Conservation (phyloP, 2,888 invertebrate genomes). For the Orthosia incerta region DNA sequence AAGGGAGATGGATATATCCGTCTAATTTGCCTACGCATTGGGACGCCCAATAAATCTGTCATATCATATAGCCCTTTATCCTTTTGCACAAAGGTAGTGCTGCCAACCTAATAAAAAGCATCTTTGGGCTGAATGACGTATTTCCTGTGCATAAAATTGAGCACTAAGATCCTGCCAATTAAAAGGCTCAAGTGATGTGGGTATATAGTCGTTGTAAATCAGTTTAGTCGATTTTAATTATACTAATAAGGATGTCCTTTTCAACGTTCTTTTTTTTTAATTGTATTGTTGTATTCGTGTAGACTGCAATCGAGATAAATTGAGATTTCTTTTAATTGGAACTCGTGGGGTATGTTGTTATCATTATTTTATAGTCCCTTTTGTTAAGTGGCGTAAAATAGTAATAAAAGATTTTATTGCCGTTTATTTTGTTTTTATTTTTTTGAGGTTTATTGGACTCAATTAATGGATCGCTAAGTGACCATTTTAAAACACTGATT, state of each 20-base stretch:
- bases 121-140: conserved; percentile 82
- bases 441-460: conserved; percentile 26
- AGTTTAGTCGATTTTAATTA: conserved; percentile 83
- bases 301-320: conserved; percentile 63
- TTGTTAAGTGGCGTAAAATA: conserved; percentile 43
- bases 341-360: conserved; percentile 41
- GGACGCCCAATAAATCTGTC: conserved; percentile 87
- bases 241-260: conserved; percentile 83
- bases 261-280: conserved; percentile 67
- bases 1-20: conserved; percentile 88
- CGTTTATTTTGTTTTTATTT: conserved; percentile 16
- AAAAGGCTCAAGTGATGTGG: conserved; percentile 82
- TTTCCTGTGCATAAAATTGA: conserved; percentile 80
- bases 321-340: conserved; percentile 64
- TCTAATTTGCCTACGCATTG: conserved; percentile 87
- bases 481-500: neutral
- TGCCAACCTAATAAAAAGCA: conserved; percentile 84
- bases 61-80: conserved; percentile 86
- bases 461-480: conserved; percentile 16
- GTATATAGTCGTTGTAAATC: conserved; percentile 79
- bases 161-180: conserved; percentile 82
- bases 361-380: conserved; percentile 49
- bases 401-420: conserved; percentile 41
- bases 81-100: conserved; percentile 66
- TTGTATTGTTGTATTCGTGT: conserved; percentile 71